Evolutionary conservation across 1,140 invertebrate genomes (phyloP), one percentile per base, ranked within the genome.

Genomic region (Gryllus bimaculatus): DNA sequence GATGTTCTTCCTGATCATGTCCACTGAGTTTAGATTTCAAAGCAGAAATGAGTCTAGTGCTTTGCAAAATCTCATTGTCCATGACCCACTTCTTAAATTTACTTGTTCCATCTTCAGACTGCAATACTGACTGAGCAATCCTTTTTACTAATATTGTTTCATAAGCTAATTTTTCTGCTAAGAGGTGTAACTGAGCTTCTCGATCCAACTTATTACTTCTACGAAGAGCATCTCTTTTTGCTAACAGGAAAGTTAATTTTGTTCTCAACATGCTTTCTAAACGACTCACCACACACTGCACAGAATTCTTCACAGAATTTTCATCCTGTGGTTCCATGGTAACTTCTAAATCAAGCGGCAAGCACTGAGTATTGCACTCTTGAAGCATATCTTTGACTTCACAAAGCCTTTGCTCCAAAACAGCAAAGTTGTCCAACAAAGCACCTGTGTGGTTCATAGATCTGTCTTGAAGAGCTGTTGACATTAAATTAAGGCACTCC

Each of bases 141-240:
- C 89, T 87, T 47, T 87, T 86, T 54, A 93, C 86, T 76, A 93
- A 85, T 21, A 93, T 89, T 66, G 91, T 91, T 86, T 94, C 93
- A 83, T 91, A 94, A 0, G 93, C 92, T 39, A 94, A 86, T 82
- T 93, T 91, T 83, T 94, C 92, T 4, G 92, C 92, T 79, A 94
- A 84, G 77, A 94, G 87, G 82, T 91, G 89, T 79, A 92, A 84
- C 82, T 90, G 91, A 76, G 90, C 90, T 81, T 90, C 87, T 73
- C 89, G 88, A 78, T 92, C 90, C 79, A 93, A 87, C 81, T 91
- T 88, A 76, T 90, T 90, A 10, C 89, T 87, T 79, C 90, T 87
- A 75, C 89, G 86, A 8, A 93, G 84, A 12, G 85, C 84, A 49
- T 89, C 88, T 82, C 90, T 89, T 82, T 89, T 90, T 81, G 89